Percentiles rank a stretch among this genome's conserved stretches.
phyloP scores from a whole-genome alignment of 2,797 vertebrate species.

The Cossypha heuglini region DNA sequence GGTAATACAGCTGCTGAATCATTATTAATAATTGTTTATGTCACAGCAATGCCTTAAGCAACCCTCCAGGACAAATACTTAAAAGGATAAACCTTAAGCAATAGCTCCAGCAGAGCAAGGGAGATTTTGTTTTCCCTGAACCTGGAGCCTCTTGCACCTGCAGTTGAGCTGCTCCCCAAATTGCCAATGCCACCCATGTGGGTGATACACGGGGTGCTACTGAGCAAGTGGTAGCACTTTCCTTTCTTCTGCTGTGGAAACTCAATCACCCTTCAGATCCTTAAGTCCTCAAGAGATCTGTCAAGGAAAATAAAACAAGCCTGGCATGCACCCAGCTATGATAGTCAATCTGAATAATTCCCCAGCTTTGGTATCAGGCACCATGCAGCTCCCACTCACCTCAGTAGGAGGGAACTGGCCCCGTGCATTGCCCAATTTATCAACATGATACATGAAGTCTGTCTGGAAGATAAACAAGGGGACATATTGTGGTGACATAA shows the following conservation, averaged over 20 bases:
- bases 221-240: neutral
- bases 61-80: neutral
- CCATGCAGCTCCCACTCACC: slow-evolving; percentile 30
- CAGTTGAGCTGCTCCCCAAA: neutral
- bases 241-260: neutral
- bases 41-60: slow-evolving; percentile 4
- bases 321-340: neutral
- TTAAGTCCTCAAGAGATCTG: neutral
- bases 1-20: slow-evolving; percentile 14
- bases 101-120: neutral
- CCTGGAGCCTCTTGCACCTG: neutral
- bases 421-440: slow-evolving; percentile 28
- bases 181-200: neutral
- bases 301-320: slow-evolving; percentile 18
- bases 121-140: neutral
- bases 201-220: neutral
- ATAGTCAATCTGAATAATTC: slow-evolving; percentile 24
- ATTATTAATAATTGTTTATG: slow-evolving; percentile 26
- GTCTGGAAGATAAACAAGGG: slow-evolving; percentile 50
- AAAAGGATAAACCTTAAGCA: neutral
- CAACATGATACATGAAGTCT: slow-evolving; percentile 49
- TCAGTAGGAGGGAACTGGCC: slow-evolving; percentile 32
- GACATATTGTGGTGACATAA: slow-evolving; percentile 4
- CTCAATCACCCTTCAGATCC: neutral
- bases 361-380: slow-evolving; percentile 38